Percentiles rank a stretch among this genome's conserved stretches.
These are phyloP conservation scores for Corydoras sp. DNA, from an alignment of 2,113 vertebrate genomes.

Conservation along the genomic window DNA sequence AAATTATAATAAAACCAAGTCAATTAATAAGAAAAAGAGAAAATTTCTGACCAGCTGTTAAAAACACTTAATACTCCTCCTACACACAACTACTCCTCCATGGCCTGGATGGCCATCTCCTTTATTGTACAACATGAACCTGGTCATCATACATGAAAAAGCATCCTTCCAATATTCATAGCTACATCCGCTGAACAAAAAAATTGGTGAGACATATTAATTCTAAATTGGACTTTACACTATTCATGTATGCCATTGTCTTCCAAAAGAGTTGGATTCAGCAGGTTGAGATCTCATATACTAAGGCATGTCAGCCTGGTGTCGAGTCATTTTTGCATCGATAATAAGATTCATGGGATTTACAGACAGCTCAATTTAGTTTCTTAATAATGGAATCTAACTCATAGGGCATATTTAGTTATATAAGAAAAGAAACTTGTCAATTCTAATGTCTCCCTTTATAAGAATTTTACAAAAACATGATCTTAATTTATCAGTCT, in stretches of 20 bases:
- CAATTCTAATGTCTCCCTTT: conserved; percentile 28
- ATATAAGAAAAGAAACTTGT: conserved; percentile 26
- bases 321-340: conserved; percentile 41
- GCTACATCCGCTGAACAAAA: conserved; percentile 1
- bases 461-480: conserved; percentile 12
- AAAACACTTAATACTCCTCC: conserved; percentile 18
- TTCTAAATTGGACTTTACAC: conserved; percentile 12
- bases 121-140: conserved; percentile 10
- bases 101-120: background rate
- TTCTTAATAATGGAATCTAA: conserved; percentile 42
- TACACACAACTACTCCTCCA: background rate
- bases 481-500: background rate
- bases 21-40: too few relatives aligned
- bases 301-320: conserved; percentile 42
- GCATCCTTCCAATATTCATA: conserved; percentile 3
- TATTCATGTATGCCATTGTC: conserved; percentile 20
- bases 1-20: too few relatives aligned
- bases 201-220: conserved; percentile 10
- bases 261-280: conserved; percentile 34
- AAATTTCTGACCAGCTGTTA: too few relatives aligned
- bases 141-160: background rate
- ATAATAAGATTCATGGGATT: conserved; percentile 39
- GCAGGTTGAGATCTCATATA: conserved; percentile 39
- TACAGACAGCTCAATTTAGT: conserved; percentile 39
- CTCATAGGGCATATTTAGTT: conserved; percentile 15